Conservation (phyloP, 2,888 invertebrate species). For the Eurois occulta region DNA sequence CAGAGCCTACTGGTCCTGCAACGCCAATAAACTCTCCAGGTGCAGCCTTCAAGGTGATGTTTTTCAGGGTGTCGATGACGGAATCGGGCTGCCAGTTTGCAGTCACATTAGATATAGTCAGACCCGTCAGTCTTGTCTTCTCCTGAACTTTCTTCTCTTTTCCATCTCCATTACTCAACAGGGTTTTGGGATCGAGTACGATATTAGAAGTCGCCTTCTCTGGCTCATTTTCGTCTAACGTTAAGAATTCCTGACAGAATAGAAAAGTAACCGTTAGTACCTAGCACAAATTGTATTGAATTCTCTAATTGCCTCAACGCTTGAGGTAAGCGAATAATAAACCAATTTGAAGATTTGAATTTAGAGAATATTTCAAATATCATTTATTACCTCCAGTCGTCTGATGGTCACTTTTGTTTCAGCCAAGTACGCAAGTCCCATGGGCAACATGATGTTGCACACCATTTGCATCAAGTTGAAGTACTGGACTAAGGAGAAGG, state of each 20-base stretch:
- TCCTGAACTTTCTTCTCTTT: constrained; percentile 40
- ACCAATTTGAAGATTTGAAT: background rate
- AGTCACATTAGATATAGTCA: constrained; percentile 83
- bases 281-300: too few relatives aligned
- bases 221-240: constrained; percentile 82
- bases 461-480: constrained; percentile 93
- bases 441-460: constrained; percentile 91
- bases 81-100: constrained; percentile 83
- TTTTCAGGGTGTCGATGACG: constrained; percentile 88
- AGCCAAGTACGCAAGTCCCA: constrained; percentile 91
- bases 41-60: constrained; percentile 86
- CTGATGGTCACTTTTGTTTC: constrained; percentile 92
- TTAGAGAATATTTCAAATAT: background rate
- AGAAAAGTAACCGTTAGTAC: background rate
- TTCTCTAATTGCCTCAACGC: background rate
- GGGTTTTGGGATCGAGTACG: constrained; percentile 40
- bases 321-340: background rate
- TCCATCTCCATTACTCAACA: constrained; percentile 35
- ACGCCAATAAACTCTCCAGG: constrained; percentile 92
- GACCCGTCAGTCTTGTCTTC: constrained; percentile 69
- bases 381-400: constrained; percentile 89
- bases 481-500: constrained; percentile 94
- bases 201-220: constrained; percentile 62
- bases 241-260: constrained; percentile 82
- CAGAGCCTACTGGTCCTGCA: constrained; percentile 94